These are phyloP conservation scores for Dolichotis patagonum DNA, from an alignment of 2,113 vertebrate genomes.

Conservation along the genomic window DNA sequence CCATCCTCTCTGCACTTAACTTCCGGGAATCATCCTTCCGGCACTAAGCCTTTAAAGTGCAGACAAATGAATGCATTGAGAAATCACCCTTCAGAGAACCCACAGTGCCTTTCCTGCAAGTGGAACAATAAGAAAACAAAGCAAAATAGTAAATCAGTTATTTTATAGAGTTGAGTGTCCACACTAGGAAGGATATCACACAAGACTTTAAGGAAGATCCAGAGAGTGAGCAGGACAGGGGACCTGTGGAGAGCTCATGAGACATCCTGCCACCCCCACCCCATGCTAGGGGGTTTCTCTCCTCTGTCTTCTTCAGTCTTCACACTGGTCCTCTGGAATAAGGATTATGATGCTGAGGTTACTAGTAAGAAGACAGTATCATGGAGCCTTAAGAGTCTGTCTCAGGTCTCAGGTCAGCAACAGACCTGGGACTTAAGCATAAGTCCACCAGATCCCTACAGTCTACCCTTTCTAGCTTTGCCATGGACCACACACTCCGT, in stretches of 20 bases:
- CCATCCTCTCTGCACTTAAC: constrained; percentile 45
- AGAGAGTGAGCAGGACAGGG: neutral
- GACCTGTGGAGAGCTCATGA: neutral
- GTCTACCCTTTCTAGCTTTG: neutral
- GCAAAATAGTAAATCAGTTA: neutral
- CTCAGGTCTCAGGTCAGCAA: neutral
- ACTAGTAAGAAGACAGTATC: neutral
- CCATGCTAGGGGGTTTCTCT: neutral
- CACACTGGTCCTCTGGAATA: neutral
- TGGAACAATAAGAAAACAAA: constrained; percentile 32
- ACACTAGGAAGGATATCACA: neutral
- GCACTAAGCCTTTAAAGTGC: neutral
- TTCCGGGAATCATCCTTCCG: constrained; percentile 67
- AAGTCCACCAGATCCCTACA: neutral
- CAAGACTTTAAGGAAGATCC: neutral
- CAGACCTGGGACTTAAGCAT: neutral
- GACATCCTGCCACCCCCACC: neutral
- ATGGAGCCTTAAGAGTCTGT: neutral
- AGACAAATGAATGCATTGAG: constrained; percentile 32
- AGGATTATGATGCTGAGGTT: neutral
- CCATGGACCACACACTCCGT: neutral
- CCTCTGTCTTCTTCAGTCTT: neutral
- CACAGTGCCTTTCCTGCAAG: neutral
- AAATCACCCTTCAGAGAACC: constrained; percentile 35
- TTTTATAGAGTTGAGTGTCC: neutral